These are phyloP conservation scores for Oreotrochilus melanogaster DNA, from an alignment of 2,113 vertebrate genomes.

Conservation along the genomic window DNA sequence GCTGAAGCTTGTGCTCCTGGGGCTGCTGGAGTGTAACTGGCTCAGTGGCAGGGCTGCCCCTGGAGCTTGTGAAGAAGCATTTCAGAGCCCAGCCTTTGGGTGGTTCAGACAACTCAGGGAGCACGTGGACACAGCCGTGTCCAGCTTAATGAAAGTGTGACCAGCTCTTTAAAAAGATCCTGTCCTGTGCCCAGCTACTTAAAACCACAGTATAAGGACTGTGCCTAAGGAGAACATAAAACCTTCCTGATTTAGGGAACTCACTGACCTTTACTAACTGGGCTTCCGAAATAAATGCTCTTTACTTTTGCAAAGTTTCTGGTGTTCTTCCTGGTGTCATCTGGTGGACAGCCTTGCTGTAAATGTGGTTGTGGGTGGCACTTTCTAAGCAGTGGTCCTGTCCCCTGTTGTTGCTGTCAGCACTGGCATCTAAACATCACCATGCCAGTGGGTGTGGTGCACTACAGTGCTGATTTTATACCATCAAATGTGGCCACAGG, in stretches of 20 bases:
- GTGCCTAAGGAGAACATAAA: neutral
- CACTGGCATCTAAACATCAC: neutral
- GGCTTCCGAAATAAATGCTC: neutral
- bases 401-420: neutral
- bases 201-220: neutral
- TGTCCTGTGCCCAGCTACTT: accelerated
- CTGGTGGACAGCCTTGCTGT: neutral
- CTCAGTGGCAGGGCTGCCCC: neutral
- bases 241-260: neutral
- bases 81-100: neutral
- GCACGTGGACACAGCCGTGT: neutral
- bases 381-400: neutral
- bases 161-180: neutral
- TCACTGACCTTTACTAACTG: neutral
- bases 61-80: neutral
- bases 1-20: neutral
- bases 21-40: neutral
- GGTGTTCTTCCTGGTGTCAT: neutral
- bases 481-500: neutral
- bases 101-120: neutral
- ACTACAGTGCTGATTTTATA: neutral
- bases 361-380: neutral
- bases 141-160: neutral
- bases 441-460: too few relatives aligned
- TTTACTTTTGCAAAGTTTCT: neutral